phyloP scores from a whole-genome alignment of 2,797 vertebrate species.

The Emydoidea blandingii region DNA sequence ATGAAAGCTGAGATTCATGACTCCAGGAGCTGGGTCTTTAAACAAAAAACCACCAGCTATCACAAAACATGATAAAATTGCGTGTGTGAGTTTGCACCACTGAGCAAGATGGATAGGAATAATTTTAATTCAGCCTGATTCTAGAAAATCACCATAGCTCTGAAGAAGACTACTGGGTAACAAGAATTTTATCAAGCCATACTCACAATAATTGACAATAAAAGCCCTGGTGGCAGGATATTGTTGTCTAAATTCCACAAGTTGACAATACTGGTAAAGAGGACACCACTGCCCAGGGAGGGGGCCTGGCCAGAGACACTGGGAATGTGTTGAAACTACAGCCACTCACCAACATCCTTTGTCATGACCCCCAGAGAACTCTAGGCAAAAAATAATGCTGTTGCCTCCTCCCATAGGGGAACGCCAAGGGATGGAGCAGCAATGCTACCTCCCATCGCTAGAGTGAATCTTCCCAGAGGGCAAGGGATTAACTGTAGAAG shows the following conservation, averaged over 20 bases:
- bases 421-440: constrained; percentile 7
- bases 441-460: background rate
- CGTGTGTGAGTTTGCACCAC: background rate
- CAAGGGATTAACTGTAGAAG: constrained; percentile 23
- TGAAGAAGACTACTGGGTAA: background rate
- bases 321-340: background rate
- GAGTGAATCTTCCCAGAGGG: background rate
- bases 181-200: constrained; percentile 38
- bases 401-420: background rate
- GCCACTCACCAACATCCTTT: rapidly evolving
- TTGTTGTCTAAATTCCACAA: background rate
- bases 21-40: background rate
- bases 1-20: background rate
- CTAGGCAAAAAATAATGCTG: background rate
- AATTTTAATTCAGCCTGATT: background rate
- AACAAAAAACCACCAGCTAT: background rate
- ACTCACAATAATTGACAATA: background rate
- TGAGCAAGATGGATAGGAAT: background rate
- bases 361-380: background rate
- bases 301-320: background rate
- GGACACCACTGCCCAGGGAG: constrained; percentile 2
- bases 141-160: background rate
- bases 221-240: background rate
- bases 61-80: background rate
- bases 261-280: background rate